Evolutionary conservation across 2,888 invertebrate species (phyloP).

Genomic region (Metallyticus violacea): DNA sequence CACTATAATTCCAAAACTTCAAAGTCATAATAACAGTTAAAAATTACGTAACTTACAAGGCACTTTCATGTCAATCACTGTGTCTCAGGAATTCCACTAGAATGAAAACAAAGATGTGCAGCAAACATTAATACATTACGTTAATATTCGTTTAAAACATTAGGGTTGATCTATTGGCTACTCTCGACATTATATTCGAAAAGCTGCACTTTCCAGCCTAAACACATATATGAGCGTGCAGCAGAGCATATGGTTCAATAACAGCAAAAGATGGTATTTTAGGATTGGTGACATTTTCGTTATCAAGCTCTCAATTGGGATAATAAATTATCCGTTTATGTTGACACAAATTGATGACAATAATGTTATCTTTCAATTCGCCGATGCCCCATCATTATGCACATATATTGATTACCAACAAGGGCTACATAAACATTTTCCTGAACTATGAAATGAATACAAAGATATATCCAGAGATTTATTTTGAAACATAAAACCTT

Average conservation of each 20-base stretch:
- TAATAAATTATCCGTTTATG: neutral
- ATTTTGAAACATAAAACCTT: neutral
- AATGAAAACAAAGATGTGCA: too few species aligned
- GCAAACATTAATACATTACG: too few species aligned
- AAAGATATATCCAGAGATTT: neutral
- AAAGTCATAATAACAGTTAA: too few species aligned
- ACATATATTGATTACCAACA: neutral
- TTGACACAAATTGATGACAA: neutral
- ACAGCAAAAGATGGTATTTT: neutral
- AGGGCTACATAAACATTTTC: neutral
- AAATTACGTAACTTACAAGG: too few species aligned
- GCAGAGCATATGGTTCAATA: neutral
- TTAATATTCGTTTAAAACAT: too few species aligned
- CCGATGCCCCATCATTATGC: neutral
- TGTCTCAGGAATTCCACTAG: too few species aligned
- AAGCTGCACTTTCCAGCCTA: neutral
- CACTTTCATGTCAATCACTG: too few species aligned
- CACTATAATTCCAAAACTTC: too few species aligned
- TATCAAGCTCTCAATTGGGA: neutral
- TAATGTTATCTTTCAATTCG: neutral
- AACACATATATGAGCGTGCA: neutral
- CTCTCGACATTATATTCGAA: too few species aligned
- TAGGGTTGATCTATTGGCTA: too few species aligned
- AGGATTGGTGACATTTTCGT: neutral
- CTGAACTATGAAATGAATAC: neutral